These are phyloP conservation scores for Acyrthosiphon pisum DNA, from an alignment of 1,140 invertebrate species.

Conservation along the genomic window DNA sequence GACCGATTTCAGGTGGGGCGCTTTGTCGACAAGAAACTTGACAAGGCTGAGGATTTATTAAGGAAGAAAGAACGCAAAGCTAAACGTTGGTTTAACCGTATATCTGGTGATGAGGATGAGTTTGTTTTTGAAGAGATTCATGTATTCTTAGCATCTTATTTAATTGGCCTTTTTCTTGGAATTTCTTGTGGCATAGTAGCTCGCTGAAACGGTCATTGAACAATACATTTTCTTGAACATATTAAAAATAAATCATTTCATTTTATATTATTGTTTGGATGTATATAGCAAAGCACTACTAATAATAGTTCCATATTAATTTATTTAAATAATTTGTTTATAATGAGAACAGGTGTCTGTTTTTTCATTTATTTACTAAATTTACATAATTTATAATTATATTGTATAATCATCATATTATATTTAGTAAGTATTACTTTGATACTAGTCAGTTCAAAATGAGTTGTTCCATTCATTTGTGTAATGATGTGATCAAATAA, in stretches of 20 bases:
- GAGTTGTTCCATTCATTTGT: not conserved
- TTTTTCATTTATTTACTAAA: not conserved
- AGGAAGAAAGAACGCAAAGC: conserved; percentile 73
- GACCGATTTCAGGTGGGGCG: conserved; percentile 72
- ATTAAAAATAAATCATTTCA: not conserved
- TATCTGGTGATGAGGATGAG: conserved; percentile 68
- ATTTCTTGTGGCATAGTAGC: conserved; percentile 62
- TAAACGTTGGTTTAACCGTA: conserved; percentile 75
- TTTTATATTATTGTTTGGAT: not conserved
- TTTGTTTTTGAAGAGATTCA: conserved; percentile 75
- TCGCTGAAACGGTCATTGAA: conserved; percentile 49
- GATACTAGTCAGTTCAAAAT: conserved; percentile 21
- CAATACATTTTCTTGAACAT: not conserved
- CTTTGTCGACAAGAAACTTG: conserved; percentile 78
- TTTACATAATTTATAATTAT: not conserved
- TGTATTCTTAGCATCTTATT: conserved; percentile 76
- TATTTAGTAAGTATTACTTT: not conserved
- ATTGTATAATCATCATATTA: not conserved
- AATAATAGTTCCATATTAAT: conserved; percentile 28
- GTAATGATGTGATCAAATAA: conserved; percentile 5
- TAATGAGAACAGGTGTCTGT: not conserved
- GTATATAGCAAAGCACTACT: not conserved
- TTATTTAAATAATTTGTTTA: not conserved
- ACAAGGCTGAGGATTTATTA: conserved; percentile 76
- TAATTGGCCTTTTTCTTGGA: conserved; percentile 75